phyloP scores from a whole-genome alignment of 2,888 invertebrate species.

The Hofmannophila pseudospretella region DNA sequence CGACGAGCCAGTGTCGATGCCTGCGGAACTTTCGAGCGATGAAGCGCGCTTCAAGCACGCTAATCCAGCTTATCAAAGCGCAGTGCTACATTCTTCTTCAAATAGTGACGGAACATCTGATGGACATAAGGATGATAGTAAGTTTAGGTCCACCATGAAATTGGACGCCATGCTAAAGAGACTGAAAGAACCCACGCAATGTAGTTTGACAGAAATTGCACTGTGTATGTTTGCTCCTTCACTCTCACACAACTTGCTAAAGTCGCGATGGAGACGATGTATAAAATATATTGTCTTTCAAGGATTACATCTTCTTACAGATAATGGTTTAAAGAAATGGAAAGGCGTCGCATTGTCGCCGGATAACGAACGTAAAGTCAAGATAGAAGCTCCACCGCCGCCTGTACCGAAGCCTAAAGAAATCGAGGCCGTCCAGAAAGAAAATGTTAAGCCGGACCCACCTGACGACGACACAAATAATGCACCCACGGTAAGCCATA shows the following conservation, averaged over 20 bases:
- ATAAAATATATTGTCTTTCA: too few relatives aligned
- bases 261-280: too few relatives aligned
- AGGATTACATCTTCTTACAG: too few relatives aligned
- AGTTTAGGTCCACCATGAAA: too few relatives aligned
- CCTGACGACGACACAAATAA: constrained; percentile 35
- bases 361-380: constrained; percentile 74
- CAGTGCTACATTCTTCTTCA: constrained; percentile 80
- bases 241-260: too few relatives aligned
- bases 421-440: constrained; percentile 52
- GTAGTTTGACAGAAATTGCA: too few relatives aligned
- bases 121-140: constrained; percentile 64
- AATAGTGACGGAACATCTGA: constrained; percentile 50
- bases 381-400: constrained; percentile 29
- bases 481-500: constrained; percentile 63
- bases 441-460: constrained; percentile 60
- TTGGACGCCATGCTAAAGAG: too few relatives aligned
- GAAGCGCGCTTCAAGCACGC: constrained; percentile 82
- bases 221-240: too few relatives aligned
- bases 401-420: constrained; percentile 33
- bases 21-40: constrained; percentile 53
- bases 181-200: too few relatives aligned
- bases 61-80: constrained; percentile 86
- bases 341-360: constrained; percentile 86
- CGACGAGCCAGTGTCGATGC: constrained; percentile 68
- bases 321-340: constrained; percentile 84